Base-by-base conservation (phyloP, 2,797 vertebrate genomes). In the Gephyroberyx darwinii region DNA sequence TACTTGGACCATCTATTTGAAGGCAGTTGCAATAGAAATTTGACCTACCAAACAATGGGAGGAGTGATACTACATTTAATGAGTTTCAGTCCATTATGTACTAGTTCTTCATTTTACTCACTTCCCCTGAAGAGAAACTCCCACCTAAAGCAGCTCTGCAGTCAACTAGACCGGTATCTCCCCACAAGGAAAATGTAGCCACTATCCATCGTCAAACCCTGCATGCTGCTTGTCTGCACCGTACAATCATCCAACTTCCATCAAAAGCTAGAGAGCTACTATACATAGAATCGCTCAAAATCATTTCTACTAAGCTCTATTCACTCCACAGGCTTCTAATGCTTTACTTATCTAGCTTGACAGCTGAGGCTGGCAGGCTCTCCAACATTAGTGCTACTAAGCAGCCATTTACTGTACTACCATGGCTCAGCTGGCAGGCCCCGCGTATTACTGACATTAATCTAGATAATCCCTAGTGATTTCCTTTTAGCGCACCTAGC, bases 311-410 rank as follows among this genome's bases (percentile, higher is more conserved):
- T 75, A 75, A 77, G 75, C 62, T 80, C 45, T 14, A n/a, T 67
- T 69, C 56, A 20, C 37, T 67, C 58, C 47, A 54, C 50, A 8
- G 60, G 58, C 47, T 70, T 76, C 69, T 74, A 56, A 73, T 50
- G 69, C 71, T 74, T 78, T 19, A 66, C 75, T 83, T 64, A 85
- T 77, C 73, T 55, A 58, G 14, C 61, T 71, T 35, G 39, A 50
- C 73, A 50, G 67, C 67, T 57, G 47, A 74, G 62, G 70, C 65
- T 55, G 39, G 54, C 65, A 63, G 71, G 60, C 35, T 72, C 56
- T n/a, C 19, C 54, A 75, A 39, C 63, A 74, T 78, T 33, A 76
- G 59, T 52, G 68, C 41, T 26, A 53, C 58, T 65, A 48, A 75
- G 65, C 66, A 77, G 77, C 20, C 48, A 39, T 75, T 83, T 74